These are phyloP conservation scores for Rhea pennata DNA, from an alignment of 2,113 vertebrate species.

Conservation along the genomic window DNA sequence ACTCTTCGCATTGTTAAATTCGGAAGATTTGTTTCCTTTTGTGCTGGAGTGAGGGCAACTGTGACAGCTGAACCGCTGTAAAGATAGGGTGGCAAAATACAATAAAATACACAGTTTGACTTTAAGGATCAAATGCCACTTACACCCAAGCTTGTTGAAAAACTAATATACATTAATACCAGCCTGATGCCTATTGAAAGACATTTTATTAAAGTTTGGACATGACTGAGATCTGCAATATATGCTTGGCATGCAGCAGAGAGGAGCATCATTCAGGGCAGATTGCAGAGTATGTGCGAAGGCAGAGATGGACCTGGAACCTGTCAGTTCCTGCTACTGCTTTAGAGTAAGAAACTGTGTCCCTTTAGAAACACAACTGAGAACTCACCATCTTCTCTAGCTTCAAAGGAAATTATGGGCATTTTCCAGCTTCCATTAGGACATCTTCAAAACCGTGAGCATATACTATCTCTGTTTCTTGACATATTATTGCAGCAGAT, in stretches of 20 bases:
- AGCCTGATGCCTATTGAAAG: neutral
- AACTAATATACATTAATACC: conserved; percentile 16
- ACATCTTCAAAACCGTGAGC: neutral
- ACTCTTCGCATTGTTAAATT: conserved; percentile 4
- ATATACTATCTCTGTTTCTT: neutral
- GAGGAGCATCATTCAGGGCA: accelerated
- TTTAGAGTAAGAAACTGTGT: neutral
- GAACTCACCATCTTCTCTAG: accelerated
- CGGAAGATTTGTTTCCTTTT: neutral
- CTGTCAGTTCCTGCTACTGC: accelerated
- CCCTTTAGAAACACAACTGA: accelerated
- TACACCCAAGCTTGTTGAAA: neutral
- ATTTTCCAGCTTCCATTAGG: neutral
- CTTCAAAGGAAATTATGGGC: neutral
- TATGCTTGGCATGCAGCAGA: accelerated
- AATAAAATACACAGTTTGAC: neutral
- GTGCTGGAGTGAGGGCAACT: neutral
- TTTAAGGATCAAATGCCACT: conserved; percentile 1
- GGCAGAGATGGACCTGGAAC: neutral
- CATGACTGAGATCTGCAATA: neutral
- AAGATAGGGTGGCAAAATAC: neutral
- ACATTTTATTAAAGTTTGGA: neutral
- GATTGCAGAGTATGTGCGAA: neutral
- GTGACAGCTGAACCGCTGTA: neutral
- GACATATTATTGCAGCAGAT: accelerated